Evolutionary conservation across 2,797 vertebrate genomes (phyloP), one percentile per base, ranked within the genome.

Genomic region (Peromyscus attwateri): DNA sequence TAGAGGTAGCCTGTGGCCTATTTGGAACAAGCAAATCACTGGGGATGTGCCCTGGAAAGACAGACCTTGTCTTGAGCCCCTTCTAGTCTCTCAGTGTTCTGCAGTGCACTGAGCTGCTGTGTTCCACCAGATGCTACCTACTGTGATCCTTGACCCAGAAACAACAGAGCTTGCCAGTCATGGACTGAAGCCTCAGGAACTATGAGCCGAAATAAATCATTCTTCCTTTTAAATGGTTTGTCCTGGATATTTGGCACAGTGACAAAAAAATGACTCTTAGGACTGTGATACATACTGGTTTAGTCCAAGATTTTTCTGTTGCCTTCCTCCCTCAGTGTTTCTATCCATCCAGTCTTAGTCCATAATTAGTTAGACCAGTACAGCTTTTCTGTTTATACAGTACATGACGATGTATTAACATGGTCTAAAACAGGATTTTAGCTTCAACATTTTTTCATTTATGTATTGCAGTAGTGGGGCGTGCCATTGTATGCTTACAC

Each of bases 221-320:
- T 62, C 37, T 73, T 62, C 37, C 37, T 76, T 88, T 76, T 34
- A 89, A 89, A 76, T 76, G 11, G 21, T 49, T 70, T 70, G 8
- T 87, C 34, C 27, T 70, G 21, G 21, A 23, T 55, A n/a, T 87
- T 71, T 90, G 88, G 23, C 31, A 89, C 40, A 66, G 7, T 77
- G 29, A 49, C 57, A n/a, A 37, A 66, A 84, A 77, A 13, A 23
- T 27, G 46, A n/a, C 83, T 46, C 29, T 89, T 89, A 92, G 64
- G 31, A 92, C 70, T 95, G 71, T 96, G 87, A 96, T 87, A 80
- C 34, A 43, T 19, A 82, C 4, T 92, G 89, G 31, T 88, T 92
- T 96, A 82, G 31, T 95, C 25, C 60, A n/a, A 75, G 31, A 79
- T 92, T 64, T 95, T 80, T 95, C 23, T 89, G 52, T 76, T 93